Base-by-base conservation (phyloP, 2,888 invertebrate species). In the Dynastes maya region DNA sequence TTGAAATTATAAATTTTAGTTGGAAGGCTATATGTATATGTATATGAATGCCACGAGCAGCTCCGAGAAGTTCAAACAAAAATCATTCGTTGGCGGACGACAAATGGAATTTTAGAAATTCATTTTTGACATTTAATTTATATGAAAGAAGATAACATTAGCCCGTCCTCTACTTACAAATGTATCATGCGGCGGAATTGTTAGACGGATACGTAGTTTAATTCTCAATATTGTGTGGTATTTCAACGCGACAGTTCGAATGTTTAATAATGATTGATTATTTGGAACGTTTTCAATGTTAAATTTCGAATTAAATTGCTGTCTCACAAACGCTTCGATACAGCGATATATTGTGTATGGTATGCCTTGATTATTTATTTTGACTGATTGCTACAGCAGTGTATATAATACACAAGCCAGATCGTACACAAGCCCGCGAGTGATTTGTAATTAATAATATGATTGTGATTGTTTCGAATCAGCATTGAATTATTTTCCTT, bases 1-100 rank as follows among this genome's bases (percentile, higher is more conserved):
- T 72, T 40, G 72, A 72, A 72, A 72, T 72, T 72, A 72, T 72
- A 61, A 72, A 72, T 72, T 72, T 72, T 72, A 72, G 58, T 72
- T 72, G 13, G 67, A 67, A n/a, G 1, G 45, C 55, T 55, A 22
- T 45, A 45, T 9, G 8, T 11, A 8, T 11, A 11, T 45, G 2
- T 45, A 22, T n/a, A 55, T 27, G 55, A 55, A 55, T 16, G 22
- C 22, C 55, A 55, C 6, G 22, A 22, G 27, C 5, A 22, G 5
- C 55, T 55, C 22, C 55, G n/a, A 55, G 55, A 55, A 55, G 22
- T 22, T 22, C 55, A 55, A 55, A 55, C 55, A 55, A 55, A 45
- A 45, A 55, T 55, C 22, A 8, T 55, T 55, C 55, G n/a, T 8
- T 55, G 5, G 22, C 6, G 2, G 27, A 11, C 13, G 32, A 32